phyloP scores from a whole-genome alignment of 2,888 invertebrate species.

The Augochlorella aurata region DNA sequence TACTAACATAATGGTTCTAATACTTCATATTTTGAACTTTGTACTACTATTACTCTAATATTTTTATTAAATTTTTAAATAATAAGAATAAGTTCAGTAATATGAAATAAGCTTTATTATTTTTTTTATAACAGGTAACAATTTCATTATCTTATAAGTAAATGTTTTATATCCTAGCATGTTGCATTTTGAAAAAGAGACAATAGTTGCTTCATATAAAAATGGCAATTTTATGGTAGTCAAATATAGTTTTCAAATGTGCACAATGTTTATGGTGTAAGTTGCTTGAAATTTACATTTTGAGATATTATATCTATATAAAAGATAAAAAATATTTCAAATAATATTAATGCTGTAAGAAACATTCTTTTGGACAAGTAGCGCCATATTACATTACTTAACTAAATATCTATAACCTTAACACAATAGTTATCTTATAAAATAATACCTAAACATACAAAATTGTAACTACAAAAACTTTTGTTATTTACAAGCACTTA shows the following conservation, averaged over 20 bases:
- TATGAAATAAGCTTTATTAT: conserved; percentile 33
- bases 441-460: conserved; percentile 11
- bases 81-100: not conserved
- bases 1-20: not conserved
- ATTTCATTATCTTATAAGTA: conserved; percentile 3
- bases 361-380: conserved; percentile 35
- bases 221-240: not conserved
- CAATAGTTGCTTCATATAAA: not conserved
- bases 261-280: not conserved
- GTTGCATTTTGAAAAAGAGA: not conserved
- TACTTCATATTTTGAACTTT: no score
- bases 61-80: not conserved
- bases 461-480: conserved; percentile 36
- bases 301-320: not conserved
- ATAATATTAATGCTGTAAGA: conserved; percentile 1
- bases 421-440: conserved; percentile 1
- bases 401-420: conserved; percentile 18
- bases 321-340: not conserved
- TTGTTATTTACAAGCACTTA: conserved; percentile 50
- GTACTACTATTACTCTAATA: no score
- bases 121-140: conserved; percentile 24
- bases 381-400: conserved; percentile 15
- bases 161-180: not conserved
- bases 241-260: not conserved
- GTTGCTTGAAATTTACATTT: not conserved